These are phyloP conservation scores for Alviniconcha marisindica DNA, from an alignment of 1,140 invertebrate genomes.

Conservation along the genomic window DNA sequence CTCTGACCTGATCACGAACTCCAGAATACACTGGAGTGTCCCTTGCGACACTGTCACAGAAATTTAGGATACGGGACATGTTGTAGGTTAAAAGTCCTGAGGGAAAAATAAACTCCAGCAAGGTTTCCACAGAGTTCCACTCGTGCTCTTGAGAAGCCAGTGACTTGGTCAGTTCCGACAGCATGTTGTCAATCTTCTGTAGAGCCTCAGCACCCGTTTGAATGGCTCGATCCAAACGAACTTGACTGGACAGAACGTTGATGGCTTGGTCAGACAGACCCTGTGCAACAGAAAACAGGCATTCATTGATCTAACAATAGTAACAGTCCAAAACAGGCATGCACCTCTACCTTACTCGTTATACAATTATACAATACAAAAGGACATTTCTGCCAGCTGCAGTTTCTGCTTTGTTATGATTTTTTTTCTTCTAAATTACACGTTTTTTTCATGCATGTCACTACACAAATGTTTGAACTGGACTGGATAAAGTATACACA, in stretches of 20 bases:
- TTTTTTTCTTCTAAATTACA: no score
- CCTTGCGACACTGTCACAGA: not conserved
- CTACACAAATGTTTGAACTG: no score
- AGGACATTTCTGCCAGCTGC: no score
- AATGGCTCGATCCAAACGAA: slow-evolving; percentile 32
- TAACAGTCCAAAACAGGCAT: no score
- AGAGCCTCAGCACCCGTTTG: slow-evolving; percentile 38
- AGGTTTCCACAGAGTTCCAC: slow-evolving; percentile 8
- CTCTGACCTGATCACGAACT: slow-evolving; percentile 13
- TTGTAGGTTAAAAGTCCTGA: slow-evolving; percentile 12
- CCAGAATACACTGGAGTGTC: not conserved
- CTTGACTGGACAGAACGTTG: slow-evolving; percentile 10
- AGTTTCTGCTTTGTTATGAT: no score
- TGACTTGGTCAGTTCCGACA: slow-evolving; percentile 37
- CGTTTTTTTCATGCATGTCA: no score
- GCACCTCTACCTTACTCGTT: no score
- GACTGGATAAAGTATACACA: no score
- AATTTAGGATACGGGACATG: not conserved
- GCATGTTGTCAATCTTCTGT: slow-evolving; percentile 32
- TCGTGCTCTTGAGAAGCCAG: slow-evolving; percentile 32
- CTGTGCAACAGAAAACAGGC: not conserved
- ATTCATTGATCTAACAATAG: no score
- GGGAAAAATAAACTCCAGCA: slow-evolving; percentile 30
- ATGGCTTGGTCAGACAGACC: not conserved
- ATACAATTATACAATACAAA: no score